Conservation (phyloP, 2,113 vertebrate genomes). For the Orthonyx spaldingii region DNA sequence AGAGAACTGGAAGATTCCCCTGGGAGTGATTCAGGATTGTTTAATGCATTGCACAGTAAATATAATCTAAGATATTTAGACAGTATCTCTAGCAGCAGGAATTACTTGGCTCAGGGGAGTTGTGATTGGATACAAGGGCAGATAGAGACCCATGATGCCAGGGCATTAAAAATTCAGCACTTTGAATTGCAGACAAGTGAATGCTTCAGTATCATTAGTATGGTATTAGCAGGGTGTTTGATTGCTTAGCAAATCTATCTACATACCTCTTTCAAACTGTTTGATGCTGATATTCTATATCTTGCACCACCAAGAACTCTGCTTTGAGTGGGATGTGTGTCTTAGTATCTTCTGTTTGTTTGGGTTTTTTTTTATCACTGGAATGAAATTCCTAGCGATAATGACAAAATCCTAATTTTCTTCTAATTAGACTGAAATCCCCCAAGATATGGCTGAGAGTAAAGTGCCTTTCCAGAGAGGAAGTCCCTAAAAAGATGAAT, state of each 20-base stretch:
- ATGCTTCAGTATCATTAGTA: not conserved
- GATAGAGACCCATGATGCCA: not conserved
- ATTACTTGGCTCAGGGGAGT: slow-evolving; percentile 39
- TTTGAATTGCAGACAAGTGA: not conserved
- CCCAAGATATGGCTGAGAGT: not conserved
- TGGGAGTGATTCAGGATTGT: not conserved
- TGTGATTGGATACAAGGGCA: not conserved
- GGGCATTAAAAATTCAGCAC: not conserved
- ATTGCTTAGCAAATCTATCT: not conserved
- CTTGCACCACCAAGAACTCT: not conserved
- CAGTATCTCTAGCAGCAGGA: slow-evolving; percentile 8
- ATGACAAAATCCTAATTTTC: not conserved
- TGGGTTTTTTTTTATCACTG: not conserved
- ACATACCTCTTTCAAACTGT: not conserved
- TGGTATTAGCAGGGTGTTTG: not conserved
- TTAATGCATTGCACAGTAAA: slow-evolving; percentile 49
- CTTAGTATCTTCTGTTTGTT: not conserved
- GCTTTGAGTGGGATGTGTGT: not conserved
- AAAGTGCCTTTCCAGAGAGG: not conserved
- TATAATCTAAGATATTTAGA: slow-evolving; percentile 35
- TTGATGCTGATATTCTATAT: not conserved
- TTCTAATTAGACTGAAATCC: not conserved
- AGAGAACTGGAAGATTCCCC: not conserved
- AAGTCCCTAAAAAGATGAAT: not conserved
- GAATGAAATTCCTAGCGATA: not conserved